Conservation (phyloP, 1,140 invertebrate species). For the Pomacea maculata region DNA sequence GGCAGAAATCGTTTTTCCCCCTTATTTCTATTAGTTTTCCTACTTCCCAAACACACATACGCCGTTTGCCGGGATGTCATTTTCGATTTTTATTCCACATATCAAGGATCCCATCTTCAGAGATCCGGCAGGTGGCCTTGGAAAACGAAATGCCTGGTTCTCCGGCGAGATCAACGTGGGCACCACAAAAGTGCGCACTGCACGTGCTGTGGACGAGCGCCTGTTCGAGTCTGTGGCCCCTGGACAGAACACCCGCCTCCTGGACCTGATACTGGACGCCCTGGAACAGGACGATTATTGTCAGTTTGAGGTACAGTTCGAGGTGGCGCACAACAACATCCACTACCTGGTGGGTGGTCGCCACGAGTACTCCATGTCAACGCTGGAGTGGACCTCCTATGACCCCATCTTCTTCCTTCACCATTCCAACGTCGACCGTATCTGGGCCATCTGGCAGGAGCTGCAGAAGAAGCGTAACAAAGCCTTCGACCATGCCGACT, state of each 20-base stretch:
- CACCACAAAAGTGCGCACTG: slow-evolving; percentile 16
- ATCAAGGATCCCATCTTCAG: slow-evolving; percentile 7
- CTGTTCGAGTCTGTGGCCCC: slow-evolving; percentile 28
- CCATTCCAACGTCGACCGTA: slow-evolving; percentile 37
- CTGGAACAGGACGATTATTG: slow-evolving; percentile 40
- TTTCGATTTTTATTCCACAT: not conserved
- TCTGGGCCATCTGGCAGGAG: slow-evolving; percentile 32
- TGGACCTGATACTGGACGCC: slow-evolving; percentile 21
- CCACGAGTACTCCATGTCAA: slow-evolving; percentile 35
- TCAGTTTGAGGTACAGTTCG: slow-evolving; percentile 42
- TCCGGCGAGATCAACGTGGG: slow-evolving; percentile 20
- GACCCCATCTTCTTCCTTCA: slow-evolving; percentile 42
- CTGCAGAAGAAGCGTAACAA: slow-evolving; percentile 28
- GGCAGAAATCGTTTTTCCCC: too few species aligned
- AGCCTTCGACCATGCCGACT: slow-evolving; percentile 23
- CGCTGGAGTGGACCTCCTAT: slow-evolving; percentile 37
- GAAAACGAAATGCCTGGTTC: slow-evolving; percentile 15
- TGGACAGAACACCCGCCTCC: not conserved
- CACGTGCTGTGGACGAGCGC: slow-evolving; percentile 35
- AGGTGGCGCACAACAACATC: slow-evolving; percentile 39
- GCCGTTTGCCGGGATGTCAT: too few species aligned
- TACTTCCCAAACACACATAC: too few species aligned
- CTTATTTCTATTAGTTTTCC: too few species aligned
- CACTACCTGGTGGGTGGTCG: slow-evolving; percentile 39
- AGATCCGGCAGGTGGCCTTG: slow-evolving; percentile 5